Evolutionary conservation across 2,113 vertebrate genomes (phyloP), one percentile per base, ranked within the genome.

Genomic region (Numida meleagris): DNA sequence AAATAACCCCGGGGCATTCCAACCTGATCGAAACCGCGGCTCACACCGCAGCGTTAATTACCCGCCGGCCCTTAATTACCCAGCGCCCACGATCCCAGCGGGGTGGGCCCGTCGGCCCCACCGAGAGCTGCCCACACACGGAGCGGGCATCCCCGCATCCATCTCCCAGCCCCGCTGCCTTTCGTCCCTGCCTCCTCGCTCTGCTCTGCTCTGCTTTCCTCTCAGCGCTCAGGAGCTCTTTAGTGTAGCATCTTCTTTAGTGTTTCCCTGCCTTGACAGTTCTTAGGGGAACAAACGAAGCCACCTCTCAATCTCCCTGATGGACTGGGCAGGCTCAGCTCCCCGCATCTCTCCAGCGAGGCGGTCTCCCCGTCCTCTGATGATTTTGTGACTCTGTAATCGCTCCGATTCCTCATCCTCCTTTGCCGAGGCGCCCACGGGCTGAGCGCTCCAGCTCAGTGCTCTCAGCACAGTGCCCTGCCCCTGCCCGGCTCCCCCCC

Each of bases 1-100:
- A 95, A 96, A 93, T 76, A 94, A 93, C 81, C 92, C 89, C 40
- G 70, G 76, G 92, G 92, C 51, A 2, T 70, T 92, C 12, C 11
- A 33, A 84, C 86, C 36, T 2, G 45, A 87, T 67, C 74, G 86
- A 58, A 84, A 89, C 79, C 78, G 66, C 50, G 73, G 93, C 61
- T 82, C 43, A 57, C 73, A 92, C 12, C 92, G 14, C 51, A 38
- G 53, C 70, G 73, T 59, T 90, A 93, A 96, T 95, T 94, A 95
- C 86, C 92, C 88, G 83, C 45, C 3, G 67, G 82, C 87, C 14
- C 13, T 68, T 31, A n/a, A n/a, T n/a, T n/a, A n/a, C 3, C 29
- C 5, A 2, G 58, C 20, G 27, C 10, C 24, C 34, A 10, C 31
- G 10, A 21, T 38, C 51, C 20, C 48, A 53, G 48, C 68, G 13